Evolutionary conservation across 2,113 vertebrate genomes (phyloP).

Genomic region (Zosterops pallidus): DNA sequence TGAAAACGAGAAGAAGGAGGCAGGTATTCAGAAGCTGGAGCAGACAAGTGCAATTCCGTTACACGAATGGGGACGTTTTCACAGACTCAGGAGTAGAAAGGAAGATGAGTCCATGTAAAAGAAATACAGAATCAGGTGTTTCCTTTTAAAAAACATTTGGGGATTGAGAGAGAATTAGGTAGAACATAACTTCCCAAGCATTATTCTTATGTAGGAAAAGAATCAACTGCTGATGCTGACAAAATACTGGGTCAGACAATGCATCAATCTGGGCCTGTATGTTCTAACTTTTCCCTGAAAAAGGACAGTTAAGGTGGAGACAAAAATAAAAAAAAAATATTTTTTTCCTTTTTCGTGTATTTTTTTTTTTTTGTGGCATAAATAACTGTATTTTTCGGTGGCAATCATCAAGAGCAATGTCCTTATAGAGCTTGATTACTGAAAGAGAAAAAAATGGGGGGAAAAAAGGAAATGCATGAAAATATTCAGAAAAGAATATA

Average conservation of each 20-base stretch:
- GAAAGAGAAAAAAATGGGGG: neutral
- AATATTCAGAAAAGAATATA: neutral
- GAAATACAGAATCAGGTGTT: neutral
- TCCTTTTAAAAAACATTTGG: neutral
- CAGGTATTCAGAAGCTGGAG: neutral
- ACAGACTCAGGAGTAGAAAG: neutral
- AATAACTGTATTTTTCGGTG: neutral
- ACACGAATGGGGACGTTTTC: fast-evolving
- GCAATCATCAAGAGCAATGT: neutral
- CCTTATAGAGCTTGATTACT: neutral
- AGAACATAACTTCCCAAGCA: neutral
- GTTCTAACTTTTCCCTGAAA: neutral
- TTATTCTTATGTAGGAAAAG: neutral
- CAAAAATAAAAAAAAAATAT: fast-evolving
- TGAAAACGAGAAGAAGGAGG: neutral
- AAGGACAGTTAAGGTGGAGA: neutral
- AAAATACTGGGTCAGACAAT: neutral
- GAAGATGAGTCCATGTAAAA: neutral
- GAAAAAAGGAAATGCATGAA: neutral
- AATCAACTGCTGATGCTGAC: neutral
- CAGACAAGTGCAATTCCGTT: neutral
- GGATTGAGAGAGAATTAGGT: neutral
- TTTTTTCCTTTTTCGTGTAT: neutral
- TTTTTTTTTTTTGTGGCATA: neutral
- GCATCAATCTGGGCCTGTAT: neutral